Base-by-base conservation (phyloP, 2,113 vertebrate species). In the Leptosomus discolor region DNA sequence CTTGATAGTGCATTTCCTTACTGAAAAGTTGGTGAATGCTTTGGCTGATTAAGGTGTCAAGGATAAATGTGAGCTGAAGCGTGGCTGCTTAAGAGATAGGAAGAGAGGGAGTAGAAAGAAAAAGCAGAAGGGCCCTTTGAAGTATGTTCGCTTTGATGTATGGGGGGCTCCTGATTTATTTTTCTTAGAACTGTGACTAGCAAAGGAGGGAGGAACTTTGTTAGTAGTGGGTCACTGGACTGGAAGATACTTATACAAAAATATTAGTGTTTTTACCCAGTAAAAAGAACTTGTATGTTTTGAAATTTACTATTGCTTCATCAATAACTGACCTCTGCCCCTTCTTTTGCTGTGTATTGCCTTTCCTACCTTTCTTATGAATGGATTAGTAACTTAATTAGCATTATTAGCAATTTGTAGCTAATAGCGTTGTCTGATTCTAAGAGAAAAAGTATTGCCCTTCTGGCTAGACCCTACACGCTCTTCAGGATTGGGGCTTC, bases 121-220 rank as follows among this genome's bases (percentile, higher is more conserved):
- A 32, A 69, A 90, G 43, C 81, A 73, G 76, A 86, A 77, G 32
- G 64, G 23, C n/a, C 48, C 92, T 97, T 97, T 96, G 96, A 97
- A 93, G 95, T 96, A 22, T 60, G 30, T 58, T 92, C 54, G 16
- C 94, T 96, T 97, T 95, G 95, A 96, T 96, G 95, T 93, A 23
- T 46, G 30, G 29, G 30, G 53, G 64, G 46, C 51, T 94, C 5
- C 73, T 84, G 91, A 92, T 94, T 94, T 96, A 94, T 96, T 97
- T 97, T 95, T 92, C 51, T 94, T 89, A 60, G 56, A 84, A 73
- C 70, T 84, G 9, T 41, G 63, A 24, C 58, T 67, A 39, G 76
- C 20, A 34, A 57, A 56, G 73, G 76, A 91, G 85, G 50, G 69
- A 86, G 34, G 60, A 95, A 50, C 76, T 84, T 81, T 51, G 58